Percentiles rank a stretch among this genome's conserved stretches.
Evolutionary conservation across 2,888 invertebrate species (phyloP).

Genomic region (Temnothorax unifasciatus): DNA sequence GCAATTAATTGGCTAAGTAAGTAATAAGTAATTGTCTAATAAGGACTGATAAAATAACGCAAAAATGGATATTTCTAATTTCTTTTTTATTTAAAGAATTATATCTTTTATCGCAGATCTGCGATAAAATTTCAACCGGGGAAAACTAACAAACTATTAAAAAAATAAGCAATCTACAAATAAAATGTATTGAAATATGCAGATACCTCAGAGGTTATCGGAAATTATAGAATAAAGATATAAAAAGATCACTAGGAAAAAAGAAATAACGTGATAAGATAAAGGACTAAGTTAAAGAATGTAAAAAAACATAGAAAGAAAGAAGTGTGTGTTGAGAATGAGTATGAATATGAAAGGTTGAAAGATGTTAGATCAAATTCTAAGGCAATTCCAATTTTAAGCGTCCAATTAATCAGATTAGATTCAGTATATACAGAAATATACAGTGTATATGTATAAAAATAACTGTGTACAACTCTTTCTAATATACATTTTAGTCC

Average conservation of each 20-base stretch:
- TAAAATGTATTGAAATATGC: too few relatives aligned
- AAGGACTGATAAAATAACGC: neutral
- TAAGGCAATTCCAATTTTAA: constrained; percentile 9
- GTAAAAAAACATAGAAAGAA: neutral
- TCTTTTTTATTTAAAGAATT: neutral
- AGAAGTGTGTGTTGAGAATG: neutral
- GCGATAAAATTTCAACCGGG: neutral
- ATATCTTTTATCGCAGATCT: neutral
- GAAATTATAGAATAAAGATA: neutral
- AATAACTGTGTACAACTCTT: neutral
- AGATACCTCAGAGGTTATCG: neutral
- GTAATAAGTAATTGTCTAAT: neutral
- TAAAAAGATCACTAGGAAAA: neutral
- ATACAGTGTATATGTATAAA: neutral
- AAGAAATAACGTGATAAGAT: too few relatives aligned
- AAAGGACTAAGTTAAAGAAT: neutral
- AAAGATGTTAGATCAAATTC: neutral
- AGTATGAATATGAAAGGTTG: neutral
- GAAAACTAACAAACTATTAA: neutral
- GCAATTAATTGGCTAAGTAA: neutral
- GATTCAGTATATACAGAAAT: neutral
- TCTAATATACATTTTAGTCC: neutral
- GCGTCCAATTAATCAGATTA: neutral
- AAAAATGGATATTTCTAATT: neutral
- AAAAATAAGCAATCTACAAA: neutral